Evolutionary conservation across 2,113 vertebrate species (phyloP).

Genomic region (Chloroceryle aenea): DNA sequence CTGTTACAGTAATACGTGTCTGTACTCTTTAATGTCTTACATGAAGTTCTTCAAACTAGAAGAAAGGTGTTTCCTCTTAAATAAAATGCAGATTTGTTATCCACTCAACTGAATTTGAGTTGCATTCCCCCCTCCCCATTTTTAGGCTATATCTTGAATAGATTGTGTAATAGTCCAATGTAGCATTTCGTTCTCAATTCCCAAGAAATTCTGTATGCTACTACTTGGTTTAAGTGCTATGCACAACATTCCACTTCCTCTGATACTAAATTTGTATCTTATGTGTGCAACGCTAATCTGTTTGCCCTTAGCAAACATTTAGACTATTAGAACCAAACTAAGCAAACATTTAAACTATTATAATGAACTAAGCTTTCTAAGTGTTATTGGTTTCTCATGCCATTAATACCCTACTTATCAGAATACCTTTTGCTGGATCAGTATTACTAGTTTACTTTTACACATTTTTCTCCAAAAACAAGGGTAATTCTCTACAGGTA

Average conservation of each 20-base stretch:
- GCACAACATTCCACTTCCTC: background rate
- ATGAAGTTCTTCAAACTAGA: background rate
- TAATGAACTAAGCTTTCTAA: background rate
- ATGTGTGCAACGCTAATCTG: background rate
- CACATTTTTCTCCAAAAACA: background rate
- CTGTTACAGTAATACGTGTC: background rate
- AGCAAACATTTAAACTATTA: background rate
- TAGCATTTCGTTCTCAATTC: background rate
- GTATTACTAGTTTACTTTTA: background rate
- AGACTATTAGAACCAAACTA: background rate
- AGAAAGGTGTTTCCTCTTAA: background rate
- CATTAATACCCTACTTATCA: background rate
- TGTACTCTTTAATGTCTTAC: background rate
- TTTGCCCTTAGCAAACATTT: conserved; percentile 1
- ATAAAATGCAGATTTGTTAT: background rate
- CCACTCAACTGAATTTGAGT: background rate
- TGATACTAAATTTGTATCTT: background rate
- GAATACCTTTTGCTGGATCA: background rate
- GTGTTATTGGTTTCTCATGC: background rate
- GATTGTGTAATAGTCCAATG: background rate
- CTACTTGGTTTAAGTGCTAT: background rate
- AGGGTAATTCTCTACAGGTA: background rate
- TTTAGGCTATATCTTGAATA: background rate
- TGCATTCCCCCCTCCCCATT: background rate
- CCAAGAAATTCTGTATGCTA: background rate